These are phyloP conservation scores for Sesamia inferens DNA, from an alignment of 2,888 invertebrate genomes.

Conservation along the genomic window DNA sequence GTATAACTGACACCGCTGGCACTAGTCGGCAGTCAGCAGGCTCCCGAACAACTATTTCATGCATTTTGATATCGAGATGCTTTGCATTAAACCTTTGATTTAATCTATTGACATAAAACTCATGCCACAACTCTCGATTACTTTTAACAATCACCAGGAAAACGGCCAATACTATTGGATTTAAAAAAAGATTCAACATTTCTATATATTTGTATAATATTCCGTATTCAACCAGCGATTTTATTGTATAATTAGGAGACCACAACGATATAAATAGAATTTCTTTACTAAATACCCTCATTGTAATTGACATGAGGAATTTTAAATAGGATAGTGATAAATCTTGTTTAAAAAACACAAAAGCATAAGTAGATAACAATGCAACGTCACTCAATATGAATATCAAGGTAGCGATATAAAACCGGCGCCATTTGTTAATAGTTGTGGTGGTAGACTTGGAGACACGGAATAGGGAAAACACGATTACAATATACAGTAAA, in stretches of 20 bases:
- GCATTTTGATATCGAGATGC: not conserved
- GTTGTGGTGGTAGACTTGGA: not conserved
- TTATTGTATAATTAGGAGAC: not conserved
- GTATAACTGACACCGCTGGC: too few species aligned
- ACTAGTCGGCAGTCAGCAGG: too few species aligned
- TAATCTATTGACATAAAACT: not conserved
- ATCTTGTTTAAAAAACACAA: not conserved
- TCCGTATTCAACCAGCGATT: too few species aligned
- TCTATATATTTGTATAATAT: not conserved
- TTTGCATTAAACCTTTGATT: not conserved
- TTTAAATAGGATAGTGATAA: too few species aligned
- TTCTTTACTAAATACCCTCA: too few species aligned
- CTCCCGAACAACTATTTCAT: too few species aligned
- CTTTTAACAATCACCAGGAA: not conserved
- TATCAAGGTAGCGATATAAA: conserved; percentile 3
- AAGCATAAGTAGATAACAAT: not conserved
- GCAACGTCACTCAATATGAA: not conserved
- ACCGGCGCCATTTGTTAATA: not conserved
- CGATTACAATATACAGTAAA: not conserved
- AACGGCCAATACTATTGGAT: not conserved
- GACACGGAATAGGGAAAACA: not conserved
- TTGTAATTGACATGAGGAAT: too few species aligned
- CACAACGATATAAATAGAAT: not conserved
- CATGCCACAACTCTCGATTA: not conserved
- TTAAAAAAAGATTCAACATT: not conserved